These are phyloP conservation scores for Forbesichthys agassizii DNA, from an alignment of 2,113 vertebrate genomes.

Conservation along the genomic window DNA sequence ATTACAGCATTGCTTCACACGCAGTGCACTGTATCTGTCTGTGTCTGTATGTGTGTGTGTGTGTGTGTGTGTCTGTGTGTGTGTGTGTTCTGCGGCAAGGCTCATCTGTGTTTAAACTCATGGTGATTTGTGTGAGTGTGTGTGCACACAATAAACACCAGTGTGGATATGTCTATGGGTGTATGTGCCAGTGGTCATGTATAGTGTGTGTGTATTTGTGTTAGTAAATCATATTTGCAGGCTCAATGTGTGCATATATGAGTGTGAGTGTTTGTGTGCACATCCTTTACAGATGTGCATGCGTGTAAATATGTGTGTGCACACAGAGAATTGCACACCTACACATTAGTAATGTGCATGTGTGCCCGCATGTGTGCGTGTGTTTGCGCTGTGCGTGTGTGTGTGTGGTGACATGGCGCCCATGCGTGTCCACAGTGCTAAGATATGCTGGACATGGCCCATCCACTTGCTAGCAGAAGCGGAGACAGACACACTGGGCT, in stretches of 20 bases:
- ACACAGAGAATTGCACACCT: no score
- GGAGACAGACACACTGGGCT: conserved; percentile 66
- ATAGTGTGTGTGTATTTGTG: neutral
- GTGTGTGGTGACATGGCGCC: conserved; percentile 28
- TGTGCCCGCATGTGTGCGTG: conserved; percentile 5
- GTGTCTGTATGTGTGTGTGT: neutral
- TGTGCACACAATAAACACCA: no score
- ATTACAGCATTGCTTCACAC: neutral
- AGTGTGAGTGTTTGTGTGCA: neutral
- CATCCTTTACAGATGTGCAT: neutral
- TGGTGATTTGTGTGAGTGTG: no score
- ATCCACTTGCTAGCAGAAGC: conserved; percentile 60
- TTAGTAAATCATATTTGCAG: neutral
- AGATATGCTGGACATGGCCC: conserved; percentile 63
- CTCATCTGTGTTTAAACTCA: no score
- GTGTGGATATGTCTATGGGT: no score
- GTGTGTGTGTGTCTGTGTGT: neutral
- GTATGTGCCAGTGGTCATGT: neutral
- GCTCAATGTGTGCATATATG: neutral
- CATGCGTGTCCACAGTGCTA: conserved; percentile 53
- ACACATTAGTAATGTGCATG: conserved; percentile 1
- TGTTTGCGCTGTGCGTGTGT: conserved; percentile 11
- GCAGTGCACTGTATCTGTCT: neutral
- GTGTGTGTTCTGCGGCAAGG: no score
- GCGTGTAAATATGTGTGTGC: neutral